A percentile compares a stretch with the other conserved stretches of the same genome.
Conservation (phyloP, 2,113 vertebrate genomes). For the Ellobius talpinus region DNA sequence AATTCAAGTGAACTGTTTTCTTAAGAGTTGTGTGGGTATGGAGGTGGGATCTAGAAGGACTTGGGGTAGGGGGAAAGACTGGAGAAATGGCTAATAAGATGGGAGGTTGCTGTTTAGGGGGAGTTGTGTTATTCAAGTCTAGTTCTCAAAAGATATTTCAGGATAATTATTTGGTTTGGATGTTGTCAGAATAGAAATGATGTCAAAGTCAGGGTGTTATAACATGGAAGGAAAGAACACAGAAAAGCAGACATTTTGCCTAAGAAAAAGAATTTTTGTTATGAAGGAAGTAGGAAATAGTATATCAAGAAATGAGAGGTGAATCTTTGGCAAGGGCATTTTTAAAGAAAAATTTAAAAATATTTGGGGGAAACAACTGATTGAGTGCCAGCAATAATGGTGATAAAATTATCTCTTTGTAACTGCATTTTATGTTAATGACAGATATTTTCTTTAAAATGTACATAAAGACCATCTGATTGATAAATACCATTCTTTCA, state of each 20-base stretch:
- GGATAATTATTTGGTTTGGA: background rate
- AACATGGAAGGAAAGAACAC: background rate
- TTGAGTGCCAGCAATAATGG: background rate
- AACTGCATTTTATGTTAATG: constrained; percentile 1
- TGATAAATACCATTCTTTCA: background rate
- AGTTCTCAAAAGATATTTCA: background rate
- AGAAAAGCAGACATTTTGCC: background rate
- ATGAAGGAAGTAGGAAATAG: background rate
- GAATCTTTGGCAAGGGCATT: background rate
- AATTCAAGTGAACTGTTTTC: background rate
- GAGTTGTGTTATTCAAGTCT: background rate
- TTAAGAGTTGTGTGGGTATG: background rate
- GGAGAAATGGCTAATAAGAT: background rate
- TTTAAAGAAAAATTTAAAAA: background rate
- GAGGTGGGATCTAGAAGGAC: background rate
- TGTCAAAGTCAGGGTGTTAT: constrained; percentile 17
- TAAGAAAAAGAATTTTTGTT: background rate
- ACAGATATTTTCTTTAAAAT: background rate
- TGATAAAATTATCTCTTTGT: constrained; percentile 12
- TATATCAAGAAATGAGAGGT: background rate
- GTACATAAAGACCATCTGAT: background rate
- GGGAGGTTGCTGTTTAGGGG: background rate
- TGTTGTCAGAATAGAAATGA: background rate
- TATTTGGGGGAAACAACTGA: background rate
- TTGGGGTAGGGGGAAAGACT: background rate